These are phyloP conservation scores for Boleophthalmus pectinirostris DNA, from an alignment of 2,113 vertebrate genomes.

Conservation along the genomic window DNA sequence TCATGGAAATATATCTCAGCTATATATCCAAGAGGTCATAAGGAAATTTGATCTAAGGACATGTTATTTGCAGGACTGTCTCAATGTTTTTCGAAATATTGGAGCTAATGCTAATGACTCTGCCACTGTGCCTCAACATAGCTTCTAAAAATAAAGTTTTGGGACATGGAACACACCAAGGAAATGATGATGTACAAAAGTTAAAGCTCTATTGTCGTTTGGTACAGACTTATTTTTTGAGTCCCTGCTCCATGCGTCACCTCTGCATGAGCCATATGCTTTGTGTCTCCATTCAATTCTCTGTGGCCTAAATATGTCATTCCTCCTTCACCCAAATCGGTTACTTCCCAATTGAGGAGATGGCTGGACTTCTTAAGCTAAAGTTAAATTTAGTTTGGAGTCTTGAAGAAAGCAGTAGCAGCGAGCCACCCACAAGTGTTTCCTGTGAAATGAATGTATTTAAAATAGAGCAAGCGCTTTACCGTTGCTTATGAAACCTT, in stretches of 20 bases:
- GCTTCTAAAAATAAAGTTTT: neutral
- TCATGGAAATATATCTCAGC: no score
- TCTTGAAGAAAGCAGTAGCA: neutral
- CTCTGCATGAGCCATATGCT: neutral
- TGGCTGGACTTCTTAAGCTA: slow-evolving; percentile 1
- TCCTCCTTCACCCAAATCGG: neutral
- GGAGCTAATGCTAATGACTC: no score
- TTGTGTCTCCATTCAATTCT: neutral
- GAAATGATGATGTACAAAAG: neutral
- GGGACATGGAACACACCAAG: neutral
- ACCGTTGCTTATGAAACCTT: slow-evolving; percentile 14
- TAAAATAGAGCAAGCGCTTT: slow-evolving; percentile 14
- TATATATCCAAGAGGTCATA: no score
- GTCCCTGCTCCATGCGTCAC: neutral
- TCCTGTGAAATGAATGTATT: neutral
- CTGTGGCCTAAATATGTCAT: slow-evolving; percentile 4
- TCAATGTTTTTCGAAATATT: no score
- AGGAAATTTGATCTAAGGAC: no score
- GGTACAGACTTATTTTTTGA: neutral
- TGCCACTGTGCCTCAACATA: no score
- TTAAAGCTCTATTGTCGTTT: neutral
- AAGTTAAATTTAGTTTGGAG: neutral
- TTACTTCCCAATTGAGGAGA: neutral
- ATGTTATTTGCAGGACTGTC: no score
- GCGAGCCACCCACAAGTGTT: neutral